Evolutionary conservation across 1,140 invertebrate species (phyloP), one percentile per base, ranked within the genome.

Genomic region (Tetraneura akinire): DNA sequence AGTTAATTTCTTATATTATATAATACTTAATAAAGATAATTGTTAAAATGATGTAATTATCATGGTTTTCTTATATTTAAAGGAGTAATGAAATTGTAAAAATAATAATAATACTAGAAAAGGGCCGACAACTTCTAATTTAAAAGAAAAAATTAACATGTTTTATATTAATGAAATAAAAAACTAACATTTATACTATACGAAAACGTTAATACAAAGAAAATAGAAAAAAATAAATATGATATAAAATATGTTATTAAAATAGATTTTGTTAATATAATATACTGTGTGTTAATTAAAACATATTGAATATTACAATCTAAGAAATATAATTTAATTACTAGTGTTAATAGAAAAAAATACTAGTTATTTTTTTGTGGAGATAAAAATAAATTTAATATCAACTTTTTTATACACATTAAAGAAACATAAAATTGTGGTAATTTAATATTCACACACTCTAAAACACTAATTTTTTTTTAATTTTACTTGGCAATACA

Each of bases 271-370:
- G 32, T 4, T 37, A 37, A 37, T 37, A 37, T 37, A 37, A 51
- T 66, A 70, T 21, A 70, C 49, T 49, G 3, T 51, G 45, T 70
- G 66, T 70, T 49, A 70, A 51, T 71, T 51, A 51, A 29, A 71
- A 71, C 47, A 29, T 51, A 29, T 70, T 49, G 1, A n/a, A 18
- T 71, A 71, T 71, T 71, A 71, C 5, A 51, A 71, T 32, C 23
- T 29, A 71, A 51, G 21, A 21, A 29, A 49, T 23, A 66, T 29
- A 71, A 29, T 29, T 23, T 70, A 70, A 71, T 71, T 26, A 18
- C 14, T 71, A 71, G 47, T 71, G 68, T 71, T 71, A 71, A 70
- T 70, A 16, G 18, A 60, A 55, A 70, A 49, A 71, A 71, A 71
- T 51, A 51, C 26, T 51, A 51, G 45, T 71, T 29, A 32, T n/a